Percentiles rank a stretch among this genome's conserved stretches.
These are phyloP conservation scores for Lissonota sp. DNA, from an alignment of 2,888 invertebrate species.

Conservation along the genomic window DNA sequence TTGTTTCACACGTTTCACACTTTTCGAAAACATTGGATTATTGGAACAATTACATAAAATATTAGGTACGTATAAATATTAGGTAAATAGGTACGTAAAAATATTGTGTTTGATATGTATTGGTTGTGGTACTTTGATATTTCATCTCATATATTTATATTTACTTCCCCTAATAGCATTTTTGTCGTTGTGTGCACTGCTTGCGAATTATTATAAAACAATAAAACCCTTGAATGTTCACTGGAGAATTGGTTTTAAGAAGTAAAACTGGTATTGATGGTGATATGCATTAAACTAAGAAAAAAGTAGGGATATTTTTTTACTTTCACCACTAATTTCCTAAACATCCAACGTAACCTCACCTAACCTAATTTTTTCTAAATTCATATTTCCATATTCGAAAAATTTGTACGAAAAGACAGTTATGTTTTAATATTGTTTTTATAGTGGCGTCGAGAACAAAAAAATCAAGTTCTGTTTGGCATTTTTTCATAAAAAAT, in stretches of 20 bases:
- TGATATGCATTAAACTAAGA: too few relatives aligned
- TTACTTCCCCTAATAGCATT: neutral
- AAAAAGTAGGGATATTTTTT: neutral
- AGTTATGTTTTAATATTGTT: neutral
- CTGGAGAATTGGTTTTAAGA: neutral
- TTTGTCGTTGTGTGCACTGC: neutral
- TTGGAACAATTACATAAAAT: neutral
- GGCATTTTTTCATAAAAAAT: constrained; percentile 4
- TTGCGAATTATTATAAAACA: too few relatives aligned
- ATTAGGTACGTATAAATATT: neutral
- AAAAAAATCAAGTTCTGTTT: neutral
- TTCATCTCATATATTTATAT: too few relatives aligned
- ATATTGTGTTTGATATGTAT: too few relatives aligned
- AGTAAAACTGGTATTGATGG: too few relatives aligned
- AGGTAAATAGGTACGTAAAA: too few relatives aligned
- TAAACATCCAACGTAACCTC: neutral
- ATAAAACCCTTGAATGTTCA: neutral
- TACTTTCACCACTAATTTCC: neutral
- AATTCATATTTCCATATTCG: constrained; percentile 1
- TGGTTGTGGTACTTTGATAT: too few relatives aligned
- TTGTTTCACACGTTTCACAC: too few relatives aligned
- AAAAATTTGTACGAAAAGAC: neutral
- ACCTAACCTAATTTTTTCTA: too few relatives aligned
- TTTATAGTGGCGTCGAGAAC: constrained; percentile 1
- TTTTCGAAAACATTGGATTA: too few relatives aligned